Evolutionary conservation across 2,797 vertebrate genomes (phyloP).

Genomic region (Euphonia xanthogaster): DNA sequence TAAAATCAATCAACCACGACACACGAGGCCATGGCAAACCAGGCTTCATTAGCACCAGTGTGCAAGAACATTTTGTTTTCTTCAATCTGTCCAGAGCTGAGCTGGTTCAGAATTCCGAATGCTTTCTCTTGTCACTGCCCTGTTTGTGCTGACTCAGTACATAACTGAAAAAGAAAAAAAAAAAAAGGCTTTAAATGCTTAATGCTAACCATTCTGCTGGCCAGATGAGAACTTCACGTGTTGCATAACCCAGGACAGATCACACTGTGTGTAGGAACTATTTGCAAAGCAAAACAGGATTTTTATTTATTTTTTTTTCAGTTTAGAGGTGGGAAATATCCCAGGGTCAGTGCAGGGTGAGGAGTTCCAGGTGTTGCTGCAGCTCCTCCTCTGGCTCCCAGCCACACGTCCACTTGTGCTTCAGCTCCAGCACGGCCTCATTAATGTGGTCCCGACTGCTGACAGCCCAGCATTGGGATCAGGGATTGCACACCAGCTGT

Average conservation of each 20-base stretch:
- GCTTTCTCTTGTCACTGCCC: background rate
- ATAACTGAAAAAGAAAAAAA: background rate
- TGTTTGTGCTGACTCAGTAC: slow-evolving; percentile 23
- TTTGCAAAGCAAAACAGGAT: background rate
- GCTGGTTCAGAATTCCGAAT: background rate
- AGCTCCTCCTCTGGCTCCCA: background rate
- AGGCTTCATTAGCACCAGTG: background rate
- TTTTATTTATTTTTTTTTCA: background rate
- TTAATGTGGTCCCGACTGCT: background rate
- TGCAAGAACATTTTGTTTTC: slow-evolving; percentile 23
- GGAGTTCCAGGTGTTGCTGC: background rate
- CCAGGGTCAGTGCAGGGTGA: background rate
- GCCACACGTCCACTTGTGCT: background rate
- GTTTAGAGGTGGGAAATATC: background rate
- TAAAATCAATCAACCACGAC: slow-evolving; percentile 10
- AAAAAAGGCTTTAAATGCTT: background rate
- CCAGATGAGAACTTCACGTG: background rate
- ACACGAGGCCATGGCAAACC: background rate
- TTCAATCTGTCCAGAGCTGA: background rate
- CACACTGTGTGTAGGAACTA: background rate
- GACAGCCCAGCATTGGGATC: background rate
- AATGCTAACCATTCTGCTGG: background rate
- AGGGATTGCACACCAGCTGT: background rate
- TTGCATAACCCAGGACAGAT: background rate
- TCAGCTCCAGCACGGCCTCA: background rate